Evolutionary conservation across 2,888 invertebrate genomes (phyloP).

Genomic region (Piscicola geometra): DNA sequence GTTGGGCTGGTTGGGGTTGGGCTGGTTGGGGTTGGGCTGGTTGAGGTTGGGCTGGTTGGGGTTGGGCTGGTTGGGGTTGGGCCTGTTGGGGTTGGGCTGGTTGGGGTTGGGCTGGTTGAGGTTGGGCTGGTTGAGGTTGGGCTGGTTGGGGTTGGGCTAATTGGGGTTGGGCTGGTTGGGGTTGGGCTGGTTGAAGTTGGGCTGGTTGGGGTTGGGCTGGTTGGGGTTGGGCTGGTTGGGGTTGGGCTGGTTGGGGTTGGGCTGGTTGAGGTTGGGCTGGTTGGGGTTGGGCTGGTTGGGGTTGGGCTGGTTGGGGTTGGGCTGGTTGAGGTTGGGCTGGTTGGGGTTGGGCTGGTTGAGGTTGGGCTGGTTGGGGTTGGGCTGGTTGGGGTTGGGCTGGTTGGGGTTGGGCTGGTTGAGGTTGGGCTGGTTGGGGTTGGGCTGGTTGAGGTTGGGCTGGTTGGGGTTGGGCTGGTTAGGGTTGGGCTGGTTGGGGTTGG

Average conservation of each 20-base stretch:
- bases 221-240: neutral
- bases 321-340: neutral
- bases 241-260: slow-evolving; percentile 12
- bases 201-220: neutral
- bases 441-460: too few relatives aligned
- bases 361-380: neutral
- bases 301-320: neutral
- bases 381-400: neutral
- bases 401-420: neutral
- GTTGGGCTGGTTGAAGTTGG: neutral
- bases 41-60: neutral
- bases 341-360: neutral
- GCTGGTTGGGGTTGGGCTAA: neutral
- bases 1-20: neutral
- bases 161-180: neutral
- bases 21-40: neutral
- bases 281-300: neutral
- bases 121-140: neutral
- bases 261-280: too few relatives aligned
- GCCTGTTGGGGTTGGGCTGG: too few relatives aligned
- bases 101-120: neutral
- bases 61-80: slow-evolving; percentile 12
- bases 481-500: neutral
- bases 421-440: slow-evolving; percentile 12
- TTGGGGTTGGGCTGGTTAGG: too few relatives aligned